Conservation (phyloP, 1,140 invertebrate species). For the Drosophila ogumai region DNA sequence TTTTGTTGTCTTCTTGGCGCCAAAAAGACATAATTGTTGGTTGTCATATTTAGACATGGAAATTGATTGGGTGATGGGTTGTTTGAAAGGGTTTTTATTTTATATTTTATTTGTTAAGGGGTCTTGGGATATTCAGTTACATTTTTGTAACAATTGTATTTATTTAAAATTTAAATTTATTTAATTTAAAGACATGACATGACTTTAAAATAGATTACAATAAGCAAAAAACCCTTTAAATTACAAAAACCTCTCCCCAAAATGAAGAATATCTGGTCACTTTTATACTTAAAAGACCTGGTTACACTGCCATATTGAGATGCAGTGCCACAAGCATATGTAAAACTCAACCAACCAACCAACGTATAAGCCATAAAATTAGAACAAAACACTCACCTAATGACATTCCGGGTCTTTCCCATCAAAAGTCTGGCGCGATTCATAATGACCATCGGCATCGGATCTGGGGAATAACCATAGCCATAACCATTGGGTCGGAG, state of each 20-base stretch:
- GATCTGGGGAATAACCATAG: conserved; percentile 36
- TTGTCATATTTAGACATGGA: conserved; percentile 6
- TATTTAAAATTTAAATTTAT: too few relatives aligned
- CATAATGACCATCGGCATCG: conserved; percentile 58
- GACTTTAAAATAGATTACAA: background rate
- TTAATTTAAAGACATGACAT: background rate
- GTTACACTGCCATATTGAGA: background rate
- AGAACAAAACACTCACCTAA: conserved; percentile 68
- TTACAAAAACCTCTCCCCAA: rapidly evolving
- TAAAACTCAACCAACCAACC: background rate
- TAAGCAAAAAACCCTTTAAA: background rate
- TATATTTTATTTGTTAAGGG: background rate
- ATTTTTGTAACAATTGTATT: background rate
- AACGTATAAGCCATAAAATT: conserved; percentile 56
- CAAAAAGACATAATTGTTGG: conserved; percentile 45
- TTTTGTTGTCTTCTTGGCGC: conserved; percentile 43
- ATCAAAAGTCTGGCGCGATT: conserved; percentile 80
- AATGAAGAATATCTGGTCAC: background rate
- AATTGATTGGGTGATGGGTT: conserved; percentile 16
- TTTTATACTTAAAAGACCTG: background rate
- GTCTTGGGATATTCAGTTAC: background rate
- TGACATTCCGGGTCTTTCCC: conserved; percentile 80
- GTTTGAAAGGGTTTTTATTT: conserved; percentile 1
- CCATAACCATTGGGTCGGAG: background rate
- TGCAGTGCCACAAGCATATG: conserved; percentile 5